phyloP scores from a whole-genome alignment of 2,888 invertebrate genomes.

The Aphodius sticticus region DNA sequence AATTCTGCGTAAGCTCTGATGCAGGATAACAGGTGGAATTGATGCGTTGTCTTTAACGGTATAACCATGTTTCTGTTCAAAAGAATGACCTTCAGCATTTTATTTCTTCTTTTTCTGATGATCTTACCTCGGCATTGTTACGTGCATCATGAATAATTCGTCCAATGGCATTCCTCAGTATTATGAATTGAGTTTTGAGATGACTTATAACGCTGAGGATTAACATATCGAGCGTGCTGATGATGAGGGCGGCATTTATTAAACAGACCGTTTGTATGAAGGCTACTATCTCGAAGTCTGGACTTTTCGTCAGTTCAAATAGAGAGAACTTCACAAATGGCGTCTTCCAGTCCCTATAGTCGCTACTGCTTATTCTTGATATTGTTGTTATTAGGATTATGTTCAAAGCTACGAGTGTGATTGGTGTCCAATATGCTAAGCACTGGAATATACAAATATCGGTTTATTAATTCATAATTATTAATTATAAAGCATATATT shows the following conservation, averaged over 20 bases:
- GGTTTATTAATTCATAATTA: too few species aligned
- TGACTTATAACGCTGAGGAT: conserved; percentile 38
- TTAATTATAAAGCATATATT: too few species aligned
- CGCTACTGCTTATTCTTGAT: conserved; percentile 25
- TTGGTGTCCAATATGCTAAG: too few species aligned
- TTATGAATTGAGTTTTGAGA: conserved; percentile 28
- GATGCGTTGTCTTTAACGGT: background rate
- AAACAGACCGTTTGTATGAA: conserved; percentile 36
- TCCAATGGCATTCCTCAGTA: too few species aligned
- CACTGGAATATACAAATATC: too few species aligned
- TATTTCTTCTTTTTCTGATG: conserved; percentile 23
- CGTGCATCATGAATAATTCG: conserved; percentile 37
- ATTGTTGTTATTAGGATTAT: conserved; percentile 23
- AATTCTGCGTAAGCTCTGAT: background rate
- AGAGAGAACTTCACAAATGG: conserved; percentile 32
- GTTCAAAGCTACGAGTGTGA: conserved; percentile 31
- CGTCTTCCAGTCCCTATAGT: too few species aligned
- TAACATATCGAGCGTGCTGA: conserved; percentile 37
- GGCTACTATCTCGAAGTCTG: conserved; percentile 35
- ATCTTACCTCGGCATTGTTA: too few species aligned
- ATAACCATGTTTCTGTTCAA: background rate
- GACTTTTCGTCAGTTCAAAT: conserved; percentile 38
- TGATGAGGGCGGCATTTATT: conserved; percentile 37
- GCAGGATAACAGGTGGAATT: background rate
- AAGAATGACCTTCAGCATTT: conserved; percentile 31